Percentiles rank a stretch among this genome's conserved stretches.
These are phyloP conservation scores for Rhynchonycteris naso DNA, from an alignment of 2,797 vertebrate genomes.

Conservation along the genomic window DNA sequence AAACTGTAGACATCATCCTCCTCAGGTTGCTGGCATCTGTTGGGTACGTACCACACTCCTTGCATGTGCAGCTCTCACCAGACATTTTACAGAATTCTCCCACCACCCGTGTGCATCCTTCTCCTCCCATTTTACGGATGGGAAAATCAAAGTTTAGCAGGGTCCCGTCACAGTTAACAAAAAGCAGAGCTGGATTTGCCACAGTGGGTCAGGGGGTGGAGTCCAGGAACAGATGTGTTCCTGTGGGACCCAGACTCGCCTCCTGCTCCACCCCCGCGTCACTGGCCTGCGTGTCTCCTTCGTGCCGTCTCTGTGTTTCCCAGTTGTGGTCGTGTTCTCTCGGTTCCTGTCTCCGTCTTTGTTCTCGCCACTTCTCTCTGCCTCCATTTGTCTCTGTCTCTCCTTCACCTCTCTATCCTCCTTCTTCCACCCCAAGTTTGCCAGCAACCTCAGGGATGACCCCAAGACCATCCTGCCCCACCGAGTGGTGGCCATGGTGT, in stretches of 20 bases:
- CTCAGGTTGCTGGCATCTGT: background rate
- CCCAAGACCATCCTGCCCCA: background rate
- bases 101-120: background rate
- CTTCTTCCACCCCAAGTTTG: background rate
- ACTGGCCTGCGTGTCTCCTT: accelerated
- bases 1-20: accelerated
- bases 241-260: background rate
- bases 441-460: background rate
- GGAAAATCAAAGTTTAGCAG: background rate
- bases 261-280: accelerated
- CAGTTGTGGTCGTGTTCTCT: background rate
- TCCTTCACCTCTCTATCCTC: background rate
- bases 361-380: background rate
- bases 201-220: background rate
- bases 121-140: background rate
- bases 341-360: background rate
- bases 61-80: background rate
- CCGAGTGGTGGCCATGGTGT: background rate
- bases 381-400: background rate
- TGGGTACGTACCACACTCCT: accelerated
- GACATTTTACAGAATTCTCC: background rate
- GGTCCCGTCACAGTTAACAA: too few relatives aligned
- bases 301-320: accelerated
- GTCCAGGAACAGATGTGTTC: background rate
- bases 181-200: background rate